Evolutionary conservation across 2,888 invertebrate genomes (phyloP).

Genomic region (Dynastes grantii): DNA sequence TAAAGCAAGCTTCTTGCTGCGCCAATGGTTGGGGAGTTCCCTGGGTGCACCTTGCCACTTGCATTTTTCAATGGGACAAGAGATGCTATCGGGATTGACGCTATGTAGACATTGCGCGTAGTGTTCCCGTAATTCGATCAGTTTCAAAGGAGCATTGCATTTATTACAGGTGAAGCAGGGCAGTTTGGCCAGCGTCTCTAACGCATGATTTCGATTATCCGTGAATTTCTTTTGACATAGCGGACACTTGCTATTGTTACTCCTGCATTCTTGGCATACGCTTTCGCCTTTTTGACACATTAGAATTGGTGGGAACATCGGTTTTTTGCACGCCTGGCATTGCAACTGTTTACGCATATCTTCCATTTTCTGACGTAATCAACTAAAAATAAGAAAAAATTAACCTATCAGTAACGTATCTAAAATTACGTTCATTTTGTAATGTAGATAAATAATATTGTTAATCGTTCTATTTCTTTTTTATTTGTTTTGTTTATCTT

Average conservation of each 20-base stretch:
- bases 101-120: conserved; percentile 2
- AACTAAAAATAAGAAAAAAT: not conserved
- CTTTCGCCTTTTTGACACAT: conserved; percentile 43
- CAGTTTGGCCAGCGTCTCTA: conserved; percentile 32
- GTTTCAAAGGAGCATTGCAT: conserved; percentile 30
- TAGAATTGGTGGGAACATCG: conserved; percentile 45
- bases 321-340: conserved; percentile 42
- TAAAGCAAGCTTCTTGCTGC: conserved; percentile 22
- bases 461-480: too few relatives aligned
- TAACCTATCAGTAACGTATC: not conserved
- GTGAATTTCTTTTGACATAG: conserved; percentile 29
- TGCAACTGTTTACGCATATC: conserved; percentile 33
- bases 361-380: conserved; percentile 1
- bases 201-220: conserved; percentile 5
- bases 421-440: not conserved
- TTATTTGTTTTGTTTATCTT: too few relatives aligned
- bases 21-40: conserved; percentile 34
- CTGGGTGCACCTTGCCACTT: conserved; percentile 5
- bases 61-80: conserved; percentile 40
- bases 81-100: not conserved
- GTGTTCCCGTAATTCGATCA: conserved; percentile 31
- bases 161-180: conserved; percentile 14
- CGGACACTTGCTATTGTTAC: conserved; percentile 32
- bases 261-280: conserved; percentile 42
- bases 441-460: too few relatives aligned